Base-by-base conservation (phyloP, 2,113 vertebrate species). In the Tichodroma muraria region DNA sequence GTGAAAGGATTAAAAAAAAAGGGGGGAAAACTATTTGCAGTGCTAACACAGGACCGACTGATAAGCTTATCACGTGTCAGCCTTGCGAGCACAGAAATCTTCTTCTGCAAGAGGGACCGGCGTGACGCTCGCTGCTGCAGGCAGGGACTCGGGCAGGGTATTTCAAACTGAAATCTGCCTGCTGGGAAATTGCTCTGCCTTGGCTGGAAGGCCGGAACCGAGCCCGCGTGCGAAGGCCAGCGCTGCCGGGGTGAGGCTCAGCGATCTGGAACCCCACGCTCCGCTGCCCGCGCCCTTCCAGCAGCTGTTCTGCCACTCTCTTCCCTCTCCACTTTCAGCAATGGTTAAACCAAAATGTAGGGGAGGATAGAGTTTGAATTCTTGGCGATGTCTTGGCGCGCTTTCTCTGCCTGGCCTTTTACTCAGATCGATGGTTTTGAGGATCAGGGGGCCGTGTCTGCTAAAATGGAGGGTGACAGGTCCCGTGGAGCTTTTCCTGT, bases 181-280 rank as follows among this genome's bases (percentile, higher is more conserved):
- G 60, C 47, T 80, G 93, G 90, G 87, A 89, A 78, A 64, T 3
- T 0, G 1, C 18, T 28, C 15, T 81, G 91, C 30, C 73, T 33
- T 4, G 77, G 60, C 40, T 70, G 80, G 27, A 13, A 21, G 71
- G 91, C 37, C 85, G 38, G 40, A 70, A 80, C 45, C 3, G 42
- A 47, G 73, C 68, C 40, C 18, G 38, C 77, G 50, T 61, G 57
- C 30, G 88, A 40, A 50, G 54, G 75, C 19, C 66, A 40, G 47
- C 1, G 47, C 21, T 13, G 79, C 49, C 61, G 33, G 31, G 21
- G 13, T 3, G 70, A 80, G 13, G 60, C 69, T 89, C 40, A 92
- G 84, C 63, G 93, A 94, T 89, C 14, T 96, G 95, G 89, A 94
- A 96, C 96, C 12, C 13, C 83, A 57, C 3, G 6, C 86, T 72